Evolutionary conservation across 2,797 vertebrate species (phyloP), one percentile per base, ranked within the genome.

Genomic region (Paedocypris micromegethes): DNA sequence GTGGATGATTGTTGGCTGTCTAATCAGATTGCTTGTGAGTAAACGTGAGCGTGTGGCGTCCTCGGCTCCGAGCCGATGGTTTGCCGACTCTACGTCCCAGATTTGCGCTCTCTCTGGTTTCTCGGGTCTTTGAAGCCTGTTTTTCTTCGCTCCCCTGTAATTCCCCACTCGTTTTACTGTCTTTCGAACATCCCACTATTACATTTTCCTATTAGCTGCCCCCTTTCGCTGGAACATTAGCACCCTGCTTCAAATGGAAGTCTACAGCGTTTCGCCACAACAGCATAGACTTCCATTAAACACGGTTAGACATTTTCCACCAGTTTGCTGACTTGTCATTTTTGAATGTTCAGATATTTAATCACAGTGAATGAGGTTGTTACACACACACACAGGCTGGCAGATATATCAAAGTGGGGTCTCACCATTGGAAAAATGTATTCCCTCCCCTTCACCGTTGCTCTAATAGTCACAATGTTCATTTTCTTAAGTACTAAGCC

Each of bases 1-100:
- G 58, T 67, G 63, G 64, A 52, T 67, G 55, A 72, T 58, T 68
- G 68, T 74, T 68, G 60, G 72, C 61, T 75, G 66, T 72, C 70
- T 78, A 72, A 77, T 77, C 70, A 61, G 39, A 68, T 59, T 70
- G 55, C 55, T 53, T 55, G 42, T 45, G 45, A 56, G 53, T 42
- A 39, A 62, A 65, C 51, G 66, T 50, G 41, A 58, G 62, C 38
- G 45, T 63, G 45, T 66, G 37, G 54, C 45, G 64, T 46, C 6
- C 4, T 65, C 40, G 68, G 60, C 53, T 9, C 53, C 8, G 47
- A 62, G 44, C 51, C 40, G 67, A 8, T 55, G 67, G 5, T 62
- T 62, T 66, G 57, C 46, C 44, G 38, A 57, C 23, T 71, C 56
- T 55, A 61, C 23, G 37, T 63, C 70, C 63, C 45, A 72, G 63